Evolutionary conservation across 2,888 invertebrate genomes (phyloP).

Genomic region (Aphodius granarius): DNA sequence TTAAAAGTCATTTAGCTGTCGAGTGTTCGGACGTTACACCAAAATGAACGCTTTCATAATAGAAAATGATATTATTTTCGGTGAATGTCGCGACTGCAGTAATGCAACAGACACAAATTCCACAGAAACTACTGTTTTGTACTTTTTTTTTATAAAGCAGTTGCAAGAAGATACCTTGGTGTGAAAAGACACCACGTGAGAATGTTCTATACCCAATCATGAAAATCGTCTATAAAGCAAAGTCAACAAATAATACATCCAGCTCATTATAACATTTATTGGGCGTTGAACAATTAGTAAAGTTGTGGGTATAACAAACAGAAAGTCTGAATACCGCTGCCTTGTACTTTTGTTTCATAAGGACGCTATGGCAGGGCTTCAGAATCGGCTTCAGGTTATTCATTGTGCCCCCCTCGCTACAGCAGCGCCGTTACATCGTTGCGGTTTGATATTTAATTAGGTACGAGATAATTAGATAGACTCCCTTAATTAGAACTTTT

Average conservation of each 20-base stretch:
- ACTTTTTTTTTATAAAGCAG: not conserved
- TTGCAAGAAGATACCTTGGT: no score
- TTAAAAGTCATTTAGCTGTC: constrained; percentile 6
- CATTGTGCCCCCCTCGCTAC: not conserved
- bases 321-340: constrained; percentile 48
- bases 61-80: not conserved
- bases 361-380: constrained; percentile 44
- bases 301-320: constrained; percentile 51
- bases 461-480: constrained; percentile 52
- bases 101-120: not conserved
- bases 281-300: constrained; percentile 50
- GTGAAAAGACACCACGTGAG: not conserved
- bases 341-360: constrained; percentile 51
- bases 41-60: not conserved
- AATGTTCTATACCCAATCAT: no score
- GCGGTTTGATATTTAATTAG: constrained; percentile 54
- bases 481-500: constrained; percentile 55
- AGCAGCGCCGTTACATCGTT: constrained; percentile 22
- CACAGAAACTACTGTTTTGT: not conserved
- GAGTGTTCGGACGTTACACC: not conserved
- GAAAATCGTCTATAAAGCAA: no score
- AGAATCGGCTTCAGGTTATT: not conserved
- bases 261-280: constrained; percentile 51
- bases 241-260: not conserved
- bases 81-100: not conserved